These are phyloP conservation scores for Melanotaenia pygmaea DNA, from an alignment of 2,797 vertebrate species.

Conservation along the genomic window DNA sequence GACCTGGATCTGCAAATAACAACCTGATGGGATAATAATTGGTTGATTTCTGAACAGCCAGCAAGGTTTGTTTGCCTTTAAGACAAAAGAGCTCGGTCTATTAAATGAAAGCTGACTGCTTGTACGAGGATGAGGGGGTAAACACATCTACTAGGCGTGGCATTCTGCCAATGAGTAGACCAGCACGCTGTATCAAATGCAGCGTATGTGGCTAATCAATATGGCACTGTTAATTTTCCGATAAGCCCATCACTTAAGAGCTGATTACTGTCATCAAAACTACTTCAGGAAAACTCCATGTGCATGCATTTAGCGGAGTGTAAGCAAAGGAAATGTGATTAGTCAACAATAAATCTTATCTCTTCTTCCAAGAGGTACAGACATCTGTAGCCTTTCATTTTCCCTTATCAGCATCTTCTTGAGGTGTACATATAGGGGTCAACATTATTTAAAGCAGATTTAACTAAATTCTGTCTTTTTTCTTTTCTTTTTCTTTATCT, in stretches of 20 bases:
- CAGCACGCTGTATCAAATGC: conserved; percentile 53
- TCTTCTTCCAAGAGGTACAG: no score
- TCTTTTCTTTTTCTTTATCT: no score
- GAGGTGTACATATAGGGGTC: no score
- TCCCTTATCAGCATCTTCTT: neutral
- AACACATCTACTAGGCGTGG: conserved; percentile 26
- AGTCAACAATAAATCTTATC: neutral
- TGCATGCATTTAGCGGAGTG: conserved; percentile 17
- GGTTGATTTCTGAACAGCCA: conserved; percentile 58
- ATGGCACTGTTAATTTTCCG: conserved; percentile 51
- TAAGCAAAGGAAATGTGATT: conserved; percentile 32
- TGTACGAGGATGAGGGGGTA: conserved; percentile 33
- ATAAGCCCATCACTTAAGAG: conserved; percentile 56
- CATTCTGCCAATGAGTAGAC: conserved; percentile 40
- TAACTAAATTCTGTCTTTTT: no score
- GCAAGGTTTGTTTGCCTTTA: conserved; percentile 39
- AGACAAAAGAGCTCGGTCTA: conserved; percentile 35
- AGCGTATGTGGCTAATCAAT: conserved; percentile 65
- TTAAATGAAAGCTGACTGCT: conserved; percentile 53
- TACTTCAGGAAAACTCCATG: conserved; percentile 57
- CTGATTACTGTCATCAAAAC: conserved; percentile 69
- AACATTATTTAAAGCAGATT: no score
- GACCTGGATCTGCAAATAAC: conserved; percentile 45
- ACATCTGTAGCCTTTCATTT: neutral
- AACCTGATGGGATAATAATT: conserved; percentile 64